Evolutionary conservation across 2,888 invertebrate species (phyloP), one percentile per base, ranked within the genome.

Genomic region (Hydraecia micacea): DNA sequence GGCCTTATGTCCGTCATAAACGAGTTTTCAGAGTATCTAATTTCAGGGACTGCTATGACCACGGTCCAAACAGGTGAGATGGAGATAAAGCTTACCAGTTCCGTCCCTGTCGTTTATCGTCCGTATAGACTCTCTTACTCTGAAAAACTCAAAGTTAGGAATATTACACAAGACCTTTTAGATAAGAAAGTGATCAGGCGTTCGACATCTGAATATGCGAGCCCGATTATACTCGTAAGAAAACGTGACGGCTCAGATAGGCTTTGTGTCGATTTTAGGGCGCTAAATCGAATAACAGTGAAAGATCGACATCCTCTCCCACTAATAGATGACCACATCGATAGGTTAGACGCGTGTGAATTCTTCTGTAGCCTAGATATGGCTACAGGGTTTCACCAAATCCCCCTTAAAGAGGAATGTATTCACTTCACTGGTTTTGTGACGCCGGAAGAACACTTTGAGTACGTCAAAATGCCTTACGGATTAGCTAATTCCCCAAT

Each of bases 1-100:
- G 55, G 11, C 1, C 55, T 75, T 52, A 72, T 52, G 67, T 15
- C 28, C 9, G 39, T 88, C 0, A 83, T 89, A 39, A 63, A 79
- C 2, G 76, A 86, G 1, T 89, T 86, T 72, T 81, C 74, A 0
- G 36, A 84, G 1, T 82, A 65, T 69, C 71, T 89, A 3, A 88
- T 88, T 36, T 60, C 80, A 0, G 90, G 89, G 13, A 90, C 90
- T 0, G 89, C 89, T 2, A 52, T 72, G 2, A 80, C 85, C 3
- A 90, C 88, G 1, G 90, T 91, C 0, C 86, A 39, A 21, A 88
- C 88, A 0, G 90, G 90, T 0, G 77, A 73, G 4, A 90, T 90
- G 88, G 55, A 84, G 0, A 90, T 90, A 36, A 7, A 58, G 36
- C 72, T 91, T 0, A 89, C 63, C 2, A 87, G 72, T 46, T 28